Conservation (phyloP, 2,888 invertebrate species). For the Toxonevra muliebris region DNA sequence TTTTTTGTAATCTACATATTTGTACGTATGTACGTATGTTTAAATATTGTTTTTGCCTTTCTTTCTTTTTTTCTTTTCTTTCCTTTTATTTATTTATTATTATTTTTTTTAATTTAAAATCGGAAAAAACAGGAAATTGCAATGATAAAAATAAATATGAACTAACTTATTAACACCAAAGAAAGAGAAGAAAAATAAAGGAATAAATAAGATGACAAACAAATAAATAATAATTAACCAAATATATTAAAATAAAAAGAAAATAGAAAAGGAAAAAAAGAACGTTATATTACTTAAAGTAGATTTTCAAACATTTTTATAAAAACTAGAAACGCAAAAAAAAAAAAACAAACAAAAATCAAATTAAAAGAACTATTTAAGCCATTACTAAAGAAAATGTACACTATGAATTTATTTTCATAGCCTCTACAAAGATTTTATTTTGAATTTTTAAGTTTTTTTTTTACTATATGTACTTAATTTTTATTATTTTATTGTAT, state of each 20-base stretch:
- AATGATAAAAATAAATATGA: conserved; percentile 29
- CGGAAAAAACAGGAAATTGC: conserved; percentile 26
- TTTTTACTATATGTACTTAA: too few relatives aligned
- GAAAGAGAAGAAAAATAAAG: conserved; percentile 8
- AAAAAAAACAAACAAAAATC: neutral
- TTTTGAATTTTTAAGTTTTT: too few relatives aligned
- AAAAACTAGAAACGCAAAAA: neutral
- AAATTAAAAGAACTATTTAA: neutral
- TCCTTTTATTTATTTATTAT: too few relatives aligned
- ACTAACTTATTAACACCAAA: conserved; percentile 17
- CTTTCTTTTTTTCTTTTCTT: too few relatives aligned
- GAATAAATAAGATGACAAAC: neutral
- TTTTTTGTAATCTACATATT: too few relatives aligned
- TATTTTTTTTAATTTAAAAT: neutral
- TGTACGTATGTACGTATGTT: too few relatives aligned
- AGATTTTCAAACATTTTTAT: neutral
- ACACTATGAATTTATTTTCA: too few relatives aligned
- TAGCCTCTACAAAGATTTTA: too few relatives aligned
- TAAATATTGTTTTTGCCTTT: too few relatives aligned
- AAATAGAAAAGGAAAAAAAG: neutral
- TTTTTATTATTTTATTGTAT: too few relatives aligned
- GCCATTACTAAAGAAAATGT: too few relatives aligned
- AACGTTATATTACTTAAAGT: neutral
- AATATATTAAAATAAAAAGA: conserved; percentile 2
- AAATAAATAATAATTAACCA: neutral